Evolutionary conservation across 2,888 invertebrate genomes (phyloP).

Genomic region (Limenitis camilla): DNA sequence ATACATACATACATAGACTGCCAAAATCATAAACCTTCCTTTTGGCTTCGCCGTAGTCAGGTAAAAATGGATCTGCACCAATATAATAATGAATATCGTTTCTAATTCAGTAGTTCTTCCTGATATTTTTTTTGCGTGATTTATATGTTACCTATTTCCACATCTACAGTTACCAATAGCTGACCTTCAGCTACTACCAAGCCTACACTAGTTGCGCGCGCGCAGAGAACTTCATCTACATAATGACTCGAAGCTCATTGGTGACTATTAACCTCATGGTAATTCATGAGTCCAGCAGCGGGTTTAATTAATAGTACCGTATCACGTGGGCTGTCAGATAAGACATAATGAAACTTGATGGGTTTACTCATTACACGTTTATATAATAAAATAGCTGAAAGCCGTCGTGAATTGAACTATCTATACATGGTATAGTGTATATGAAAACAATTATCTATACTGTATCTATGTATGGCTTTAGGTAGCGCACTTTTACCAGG

Average conservation of each 20-base stretch:
- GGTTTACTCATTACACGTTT: slow-evolving; percentile 30
- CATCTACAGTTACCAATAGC: not conserved
- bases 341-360: slow-evolving; percentile 57
- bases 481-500: no score
- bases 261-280: slow-evolving; percentile 72
- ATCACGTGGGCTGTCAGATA: slow-evolving; percentile 69
- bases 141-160: not conserved
- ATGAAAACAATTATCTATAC: no score
- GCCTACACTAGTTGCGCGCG: slow-evolving; percentile 34
- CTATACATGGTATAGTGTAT: no score
- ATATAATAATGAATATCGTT: no score
- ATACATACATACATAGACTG: no score
- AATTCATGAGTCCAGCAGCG: slow-evolving; percentile 59
- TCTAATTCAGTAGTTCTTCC: no score
- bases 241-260: slow-evolving; percentile 73
- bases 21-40: no score
- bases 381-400: not conserved
- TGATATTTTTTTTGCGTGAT: no score
- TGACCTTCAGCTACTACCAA: slow-evolving; percentile 6
- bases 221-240: slow-evolving; percentile 65
- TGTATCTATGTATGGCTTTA: no score
- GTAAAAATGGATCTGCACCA: no score
- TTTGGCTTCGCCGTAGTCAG: no score
- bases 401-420: no score
- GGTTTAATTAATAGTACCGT: slow-evolving; percentile 63